Conservation (phyloP, 2,888 invertebrate genomes). For the Spodoptera exigua region DNA sequence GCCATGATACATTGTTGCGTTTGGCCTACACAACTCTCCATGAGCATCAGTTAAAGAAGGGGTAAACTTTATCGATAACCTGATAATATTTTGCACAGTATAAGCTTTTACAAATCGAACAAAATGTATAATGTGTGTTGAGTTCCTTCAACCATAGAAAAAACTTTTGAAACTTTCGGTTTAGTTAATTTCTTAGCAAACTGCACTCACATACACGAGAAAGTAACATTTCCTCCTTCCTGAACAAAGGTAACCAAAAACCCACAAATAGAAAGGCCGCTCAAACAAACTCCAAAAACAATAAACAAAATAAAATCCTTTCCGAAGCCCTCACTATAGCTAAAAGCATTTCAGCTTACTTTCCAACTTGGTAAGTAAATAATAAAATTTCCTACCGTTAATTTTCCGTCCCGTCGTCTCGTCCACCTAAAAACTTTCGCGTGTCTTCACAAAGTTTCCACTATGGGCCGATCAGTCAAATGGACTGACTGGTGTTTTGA, state of each 20-base stretch:
- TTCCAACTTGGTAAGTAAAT: slow-evolving; percentile 53
- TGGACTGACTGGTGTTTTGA: slow-evolving; percentile 22
- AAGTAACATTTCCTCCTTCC: too few relatives aligned
- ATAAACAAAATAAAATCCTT: slow-evolving; percentile 45
- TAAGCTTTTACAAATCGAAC: too few relatives aligned
- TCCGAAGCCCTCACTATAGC: slow-evolving; percentile 32
- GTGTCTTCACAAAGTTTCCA: slow-evolving; percentile 33
- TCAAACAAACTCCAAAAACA: slow-evolving; percentile 26
- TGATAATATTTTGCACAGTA: too few relatives aligned
- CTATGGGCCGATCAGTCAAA: slow-evolving; percentile 37
- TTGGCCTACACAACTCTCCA: too few relatives aligned
- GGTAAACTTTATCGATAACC: too few relatives aligned
- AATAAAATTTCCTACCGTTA: slow-evolving; percentile 55
- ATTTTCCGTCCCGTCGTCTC: slow-evolving; percentile 54
- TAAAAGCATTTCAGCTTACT: slow-evolving; percentile 55
- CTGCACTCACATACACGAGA: too few relatives aligned
- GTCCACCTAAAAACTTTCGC: slow-evolving; percentile 41
- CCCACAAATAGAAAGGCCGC: slow-evolving; percentile 14
- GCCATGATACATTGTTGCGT: too few relatives aligned
- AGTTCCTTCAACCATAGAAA: too few relatives aligned
- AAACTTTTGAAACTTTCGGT: too few relatives aligned
- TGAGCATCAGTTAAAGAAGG: too few relatives aligned
- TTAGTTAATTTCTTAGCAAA: too few relatives aligned
- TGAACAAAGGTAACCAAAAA: not conserved
- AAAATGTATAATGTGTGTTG: too few relatives aligned